Conservation (phyloP, 2,797 vertebrate genomes). For the Chelmon rostratus region DNA sequence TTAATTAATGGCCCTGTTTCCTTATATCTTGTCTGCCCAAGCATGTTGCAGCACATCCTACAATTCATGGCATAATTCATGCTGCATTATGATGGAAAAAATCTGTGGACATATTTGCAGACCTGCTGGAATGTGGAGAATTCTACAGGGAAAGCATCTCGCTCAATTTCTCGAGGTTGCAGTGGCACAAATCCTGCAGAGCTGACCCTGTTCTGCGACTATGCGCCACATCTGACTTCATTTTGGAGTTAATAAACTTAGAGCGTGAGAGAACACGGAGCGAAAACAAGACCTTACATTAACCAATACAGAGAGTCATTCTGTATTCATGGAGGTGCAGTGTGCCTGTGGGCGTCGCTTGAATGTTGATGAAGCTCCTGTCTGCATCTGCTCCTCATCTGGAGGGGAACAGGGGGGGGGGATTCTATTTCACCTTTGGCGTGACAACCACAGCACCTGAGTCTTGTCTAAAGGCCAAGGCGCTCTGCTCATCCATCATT, state of each 20-base stretch:
- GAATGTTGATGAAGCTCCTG: slow-evolving; percentile 70
- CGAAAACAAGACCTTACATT: slow-evolving; percentile 68
- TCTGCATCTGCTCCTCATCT: slow-evolving; percentile 67
- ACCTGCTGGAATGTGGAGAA: slow-evolving; percentile 41
- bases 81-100: slow-evolving; percentile 17
- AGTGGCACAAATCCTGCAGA: slow-evolving; percentile 41
- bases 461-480: slow-evolving; percentile 61
- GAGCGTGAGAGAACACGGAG: slow-evolving; percentile 28
- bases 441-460: slow-evolving; percentile 52
- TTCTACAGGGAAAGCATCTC: slow-evolving; percentile 5
- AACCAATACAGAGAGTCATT: slow-evolving; percentile 59
- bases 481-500: slow-evolving; percentile 59
- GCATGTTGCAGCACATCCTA: slow-evolving; percentile 31
- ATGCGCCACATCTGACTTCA: slow-evolving; percentile 53
- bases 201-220: slow-evolving; percentile 50
- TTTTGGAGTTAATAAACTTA: slow-evolving; percentile 65
- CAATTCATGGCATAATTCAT: slow-evolving; percentile 54
- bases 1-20: slow-evolving; percentile 40
- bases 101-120: slow-evolving; percentile 46
- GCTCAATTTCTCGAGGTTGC: neutral
- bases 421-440: slow-evolving; percentile 73
- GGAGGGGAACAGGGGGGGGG: slow-evolving; percentile 14
- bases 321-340: slow-evolving; percentile 73
- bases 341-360: slow-evolving; percentile 48
- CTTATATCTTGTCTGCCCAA: slow-evolving; percentile 3